Evolutionary conservation across 2,797 vertebrate genomes (phyloP), one percentile per base, ranked within the genome.

Genomic region (Neopelma chrysocephalum): DNA sequence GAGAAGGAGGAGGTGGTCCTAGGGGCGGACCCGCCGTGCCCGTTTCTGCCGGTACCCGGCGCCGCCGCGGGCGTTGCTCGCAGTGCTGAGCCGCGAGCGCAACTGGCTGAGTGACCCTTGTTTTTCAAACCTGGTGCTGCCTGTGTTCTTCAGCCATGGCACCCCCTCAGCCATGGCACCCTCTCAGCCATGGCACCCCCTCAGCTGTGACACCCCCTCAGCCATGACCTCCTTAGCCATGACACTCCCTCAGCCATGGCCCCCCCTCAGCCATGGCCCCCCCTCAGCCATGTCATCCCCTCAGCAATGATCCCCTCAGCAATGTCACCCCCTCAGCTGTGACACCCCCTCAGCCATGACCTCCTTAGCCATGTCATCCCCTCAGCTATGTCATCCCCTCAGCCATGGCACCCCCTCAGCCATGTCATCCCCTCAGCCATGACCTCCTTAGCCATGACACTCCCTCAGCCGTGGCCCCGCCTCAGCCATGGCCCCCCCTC

Each of bases 41-140:
- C 32, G 22, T 29, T 20, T 22, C 11, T 5, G 2, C 23, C 16
- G 25, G 22, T 10, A 7, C 1, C 10, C 14, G 15, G 18, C 32
- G 29, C 3, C 11, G 0, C 21, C 32, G 13, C 12, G 1, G 2
- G 19, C 38, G 5, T 6, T 21, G 17, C 18, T 25, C 3, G 9
- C 9, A 12, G 15, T 2, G 15, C n/a, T 47, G 10, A 7, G 58
- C 62, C 32, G 0, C 25, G n/a, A 23, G 51, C 26, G 4, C 53
- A 1, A 3, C 21, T 25, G 32, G 6, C 5, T 40, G 18, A 2
- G 1, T 34, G 3, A 2, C 12, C 47, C 51, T 16, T 31, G 0
- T 27, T 50, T 40, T 27, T 70, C 15, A 27, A 21, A 5, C 4
- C 6, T 17, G 20, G 48, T 0, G 40, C 34, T 36, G 58, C 19